Percentiles rank a stretch among this genome's conserved stretches.
Evolutionary conservation across 2,888 invertebrate species (phyloP).

Genomic region (Villa cingulata): DNA sequence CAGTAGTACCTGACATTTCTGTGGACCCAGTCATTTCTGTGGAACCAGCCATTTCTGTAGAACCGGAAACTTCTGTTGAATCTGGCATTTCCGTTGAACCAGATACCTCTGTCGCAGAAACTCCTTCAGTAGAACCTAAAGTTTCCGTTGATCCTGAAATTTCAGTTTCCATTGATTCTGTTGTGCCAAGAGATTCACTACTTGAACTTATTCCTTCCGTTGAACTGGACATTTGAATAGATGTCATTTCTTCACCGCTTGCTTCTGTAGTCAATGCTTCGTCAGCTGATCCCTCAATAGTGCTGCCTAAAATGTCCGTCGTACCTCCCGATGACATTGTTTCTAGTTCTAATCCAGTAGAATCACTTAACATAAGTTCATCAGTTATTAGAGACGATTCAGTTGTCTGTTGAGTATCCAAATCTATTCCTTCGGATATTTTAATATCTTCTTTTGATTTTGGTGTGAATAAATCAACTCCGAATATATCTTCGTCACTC

Average conservation of each 20-base stretch:
- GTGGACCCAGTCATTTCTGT: constrained; percentile 7
- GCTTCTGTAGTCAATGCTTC: constrained; percentile 19
- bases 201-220: not conserved
- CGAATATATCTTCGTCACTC: constrained; percentile 35
- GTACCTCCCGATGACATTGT: constrained; percentile 19
- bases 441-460: constrained; percentile 20
- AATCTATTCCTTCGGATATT: constrained; percentile 23
- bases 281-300: constrained; percentile 21
- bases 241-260: constrained; percentile 23
- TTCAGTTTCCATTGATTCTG: not conserved
- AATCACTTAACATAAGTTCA: constrained; percentile 41
- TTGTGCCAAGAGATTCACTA: not conserved
- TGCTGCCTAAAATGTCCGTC: constrained; percentile 5
- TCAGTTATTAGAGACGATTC: constrained; percentile 33
- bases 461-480: constrained; percentile 17
- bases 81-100: not conserved
- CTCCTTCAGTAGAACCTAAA: not conserved
- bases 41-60: constrained; percentile 2
- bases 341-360: constrained; percentile 25
- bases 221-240: constrained; percentile 17
- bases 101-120: not conserved
- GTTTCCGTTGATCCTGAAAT: not conserved
- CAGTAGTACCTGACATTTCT: not conserved
- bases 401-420: constrained; percentile 22
- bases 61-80: not conserved